Evolutionary conservation across 2,888 invertebrate species (phyloP).

Genomic region (Epicampocera succincta): DNA sequence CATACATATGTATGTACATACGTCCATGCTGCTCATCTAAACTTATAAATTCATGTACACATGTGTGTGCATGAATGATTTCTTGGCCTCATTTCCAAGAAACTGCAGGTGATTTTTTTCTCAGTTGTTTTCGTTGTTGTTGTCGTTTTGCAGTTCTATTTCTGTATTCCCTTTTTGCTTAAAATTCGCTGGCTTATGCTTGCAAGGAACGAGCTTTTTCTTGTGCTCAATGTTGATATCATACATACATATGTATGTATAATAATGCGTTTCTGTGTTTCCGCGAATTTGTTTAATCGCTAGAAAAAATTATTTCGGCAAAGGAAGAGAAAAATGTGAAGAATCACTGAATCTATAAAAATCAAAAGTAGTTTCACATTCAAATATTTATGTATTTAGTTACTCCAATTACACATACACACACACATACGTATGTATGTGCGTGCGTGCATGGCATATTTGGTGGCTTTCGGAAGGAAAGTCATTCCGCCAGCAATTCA

Average conservation of each 20-base stretch:
- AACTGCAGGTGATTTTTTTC: conserved; percentile 78
- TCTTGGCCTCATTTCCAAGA: conserved; percentile 74
- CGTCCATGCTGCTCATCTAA: neutral
- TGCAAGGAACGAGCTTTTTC: neutral
- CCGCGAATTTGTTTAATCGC: conserved; percentile 81
- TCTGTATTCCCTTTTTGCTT: conserved; percentile 23
- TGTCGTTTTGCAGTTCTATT: conserved; percentile 48
- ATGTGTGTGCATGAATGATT: conserved; percentile 49
- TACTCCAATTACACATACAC: conserved; percentile 8
- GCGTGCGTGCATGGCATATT: neutral
- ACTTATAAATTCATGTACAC: neutral
- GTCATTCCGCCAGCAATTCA: no score
- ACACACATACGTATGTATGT: neutral
- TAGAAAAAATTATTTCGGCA: conserved; percentile 72
- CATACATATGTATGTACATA: neutral
- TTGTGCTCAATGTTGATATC: conserved; percentile 72
- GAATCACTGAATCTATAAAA: conserved; percentile 73
- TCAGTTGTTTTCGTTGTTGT: conserved; percentile 33
- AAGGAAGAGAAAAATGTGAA: conserved; percentile 36
- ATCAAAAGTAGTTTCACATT: conserved; percentile 22
- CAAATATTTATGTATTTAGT: neutral
- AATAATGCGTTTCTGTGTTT: conserved; percentile 80
- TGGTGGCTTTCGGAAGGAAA: no score
- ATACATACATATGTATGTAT: no score
- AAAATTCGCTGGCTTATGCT: neutral